phyloP scores from a whole-genome alignment of 92 coral and sea anemone genomes.

The Desmophyllum pertusum region DNA sequence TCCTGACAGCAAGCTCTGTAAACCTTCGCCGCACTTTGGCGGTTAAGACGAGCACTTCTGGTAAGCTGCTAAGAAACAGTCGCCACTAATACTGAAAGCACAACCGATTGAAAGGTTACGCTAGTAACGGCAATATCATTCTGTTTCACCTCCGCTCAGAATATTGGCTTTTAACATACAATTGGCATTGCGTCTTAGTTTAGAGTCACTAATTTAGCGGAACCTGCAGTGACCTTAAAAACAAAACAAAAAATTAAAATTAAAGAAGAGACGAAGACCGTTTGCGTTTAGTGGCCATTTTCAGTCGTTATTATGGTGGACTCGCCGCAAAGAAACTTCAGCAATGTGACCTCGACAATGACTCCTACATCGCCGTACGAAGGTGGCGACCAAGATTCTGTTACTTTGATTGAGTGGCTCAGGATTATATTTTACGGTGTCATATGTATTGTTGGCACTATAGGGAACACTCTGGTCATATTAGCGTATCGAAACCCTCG shows the following conservation, averaged over 20 bases:
- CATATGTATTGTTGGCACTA: conserved; percentile 64
- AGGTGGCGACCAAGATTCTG: background rate
- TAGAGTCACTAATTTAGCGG: conserved; percentile 21
- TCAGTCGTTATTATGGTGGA: conserved; percentile 1
- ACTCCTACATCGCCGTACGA: conserved; percentile 15
- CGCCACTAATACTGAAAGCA: background rate
- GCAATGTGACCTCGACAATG: conserved; percentile 44
- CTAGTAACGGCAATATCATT: conserved; percentile 14
- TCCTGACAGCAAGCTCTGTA: conserved; percentile 4
- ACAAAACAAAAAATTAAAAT: conserved; percentile 1
- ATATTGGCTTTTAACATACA: conserved; percentile 24
- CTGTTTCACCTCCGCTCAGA: background rate
- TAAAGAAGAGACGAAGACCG: conserved; percentile 1
- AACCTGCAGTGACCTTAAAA: conserved; percentile 4
- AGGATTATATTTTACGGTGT: conserved; percentile 46
- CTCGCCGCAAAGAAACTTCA: conserved; percentile 17
- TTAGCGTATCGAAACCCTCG: conserved; percentile 82
- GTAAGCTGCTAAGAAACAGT: conserved; percentile 8
- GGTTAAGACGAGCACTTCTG: conserved; percentile 11
- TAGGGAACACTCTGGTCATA: conserved; percentile 76
- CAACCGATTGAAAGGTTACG: background rate
- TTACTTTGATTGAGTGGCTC: conserved; percentile 2
- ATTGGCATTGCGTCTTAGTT: conserved; percentile 1
- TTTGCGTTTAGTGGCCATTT: background rate
- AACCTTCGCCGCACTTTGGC: conserved; percentile 3